Conservation (phyloP, 2,888 invertebrate species). For the Stomorhina lunata region DNA sequence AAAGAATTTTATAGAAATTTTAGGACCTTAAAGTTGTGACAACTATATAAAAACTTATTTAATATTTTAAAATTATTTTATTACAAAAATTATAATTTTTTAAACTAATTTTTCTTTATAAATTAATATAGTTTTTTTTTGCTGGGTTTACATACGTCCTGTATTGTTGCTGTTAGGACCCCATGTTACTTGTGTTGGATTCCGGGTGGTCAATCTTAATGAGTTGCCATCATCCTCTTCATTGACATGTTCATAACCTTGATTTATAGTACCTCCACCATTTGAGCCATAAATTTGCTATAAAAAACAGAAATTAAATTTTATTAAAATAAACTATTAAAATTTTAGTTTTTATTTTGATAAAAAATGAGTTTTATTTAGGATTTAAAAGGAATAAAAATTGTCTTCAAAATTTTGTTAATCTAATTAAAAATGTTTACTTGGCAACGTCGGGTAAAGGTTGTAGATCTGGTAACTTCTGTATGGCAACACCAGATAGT, state of each 20-base stretch:
- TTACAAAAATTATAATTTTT: neutral
- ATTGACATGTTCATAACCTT: conserved; percentile 86
- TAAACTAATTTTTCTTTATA: conserved; percentile 32
- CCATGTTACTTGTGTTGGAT: conserved; percentile 83
- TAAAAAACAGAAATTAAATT: neutral
- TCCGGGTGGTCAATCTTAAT: conserved; percentile 86
- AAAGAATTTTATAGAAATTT: conserved; percentile 10
- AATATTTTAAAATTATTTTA: neutral
- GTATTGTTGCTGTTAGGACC: conserved; percentile 74
- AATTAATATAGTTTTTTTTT: conserved; percentile 31
- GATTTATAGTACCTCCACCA: conserved; percentile 87
- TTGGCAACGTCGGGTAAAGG: too few relatives aligned
- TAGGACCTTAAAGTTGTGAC: conserved; percentile 49
- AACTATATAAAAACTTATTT: conserved; percentile 26
- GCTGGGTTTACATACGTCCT: conserved; percentile 74
- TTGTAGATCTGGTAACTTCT: too few relatives aligned
- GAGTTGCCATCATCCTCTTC: conserved; percentile 87
- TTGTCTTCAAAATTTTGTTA: too few relatives aligned
- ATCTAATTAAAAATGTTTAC: too few relatives aligned
- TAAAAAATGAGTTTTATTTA: too few relatives aligned
- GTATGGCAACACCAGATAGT: too few relatives aligned
- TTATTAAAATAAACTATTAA: neutral
- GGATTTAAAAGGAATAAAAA: too few relatives aligned
- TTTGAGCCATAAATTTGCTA: conserved; percentile 76
- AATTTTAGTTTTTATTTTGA: too few relatives aligned